A percentile compares a stretch with the other conserved stretches of the same genome.
phyloP scores from a whole-genome alignment of 2,888 invertebrate species.

The Cyaniris semiargus region DNA sequence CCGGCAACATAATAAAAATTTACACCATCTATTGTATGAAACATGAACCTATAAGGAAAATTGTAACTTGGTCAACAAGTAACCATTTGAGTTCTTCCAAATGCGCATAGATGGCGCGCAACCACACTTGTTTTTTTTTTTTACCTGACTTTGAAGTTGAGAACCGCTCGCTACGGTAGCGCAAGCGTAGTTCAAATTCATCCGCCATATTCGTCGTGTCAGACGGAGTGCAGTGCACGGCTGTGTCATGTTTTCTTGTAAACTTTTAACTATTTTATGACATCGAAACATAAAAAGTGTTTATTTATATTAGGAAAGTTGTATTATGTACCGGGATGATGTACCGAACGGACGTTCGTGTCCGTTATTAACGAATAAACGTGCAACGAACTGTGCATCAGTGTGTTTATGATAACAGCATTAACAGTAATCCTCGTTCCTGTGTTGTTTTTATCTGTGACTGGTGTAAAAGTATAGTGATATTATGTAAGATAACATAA shows the following conservation, averaged over 20 bases:
- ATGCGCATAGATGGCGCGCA: constrained; percentile 54
- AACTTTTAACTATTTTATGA: constrained; percentile 68
- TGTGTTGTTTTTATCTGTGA: constrained; percentile 69
- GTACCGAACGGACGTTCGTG: constrained; percentile 61
- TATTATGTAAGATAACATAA: constrained; percentile 76
- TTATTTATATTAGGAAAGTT: constrained; percentile 57
- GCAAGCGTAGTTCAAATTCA: constrained; percentile 79
- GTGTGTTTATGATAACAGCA: constrained; percentile 79
- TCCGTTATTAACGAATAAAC: constrained; percentile 70
- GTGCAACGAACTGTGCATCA: constrained; percentile 76
- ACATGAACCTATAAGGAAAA: not conserved
- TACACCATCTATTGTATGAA: constrained; percentile 30
- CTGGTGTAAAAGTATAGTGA: constrained; percentile 67
- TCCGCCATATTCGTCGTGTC: constrained; percentile 81
- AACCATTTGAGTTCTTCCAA: constrained; percentile 45
- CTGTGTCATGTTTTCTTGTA: constrained; percentile 77
- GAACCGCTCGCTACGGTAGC: constrained; percentile 55
- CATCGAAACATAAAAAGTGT: constrained; percentile 65
- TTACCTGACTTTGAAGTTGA: constrained; percentile 58
- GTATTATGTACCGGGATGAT: constrained; percentile 69
- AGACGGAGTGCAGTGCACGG: constrained; percentile 76
- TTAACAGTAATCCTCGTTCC: constrained; percentile 70
- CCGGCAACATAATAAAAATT: no score
- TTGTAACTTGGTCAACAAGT: not conserved
- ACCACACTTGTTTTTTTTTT: constrained; percentile 53